Evolutionary conservation across 2,888 invertebrate genomes (phyloP).

Genomic region (Drosophila kambysellisi): DNA sequence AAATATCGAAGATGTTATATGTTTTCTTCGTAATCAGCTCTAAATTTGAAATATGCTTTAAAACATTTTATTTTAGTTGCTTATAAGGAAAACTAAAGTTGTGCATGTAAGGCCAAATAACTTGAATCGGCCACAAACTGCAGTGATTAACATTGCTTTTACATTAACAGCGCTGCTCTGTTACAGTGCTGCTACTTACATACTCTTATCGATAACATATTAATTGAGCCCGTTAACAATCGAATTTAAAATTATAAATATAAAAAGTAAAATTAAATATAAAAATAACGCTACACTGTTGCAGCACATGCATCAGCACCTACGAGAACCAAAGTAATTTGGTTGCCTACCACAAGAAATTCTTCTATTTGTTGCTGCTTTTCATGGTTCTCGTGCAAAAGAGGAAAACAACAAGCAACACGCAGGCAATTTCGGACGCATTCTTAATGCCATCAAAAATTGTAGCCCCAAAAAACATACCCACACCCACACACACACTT

Average conservation of each 20-base stretch:
- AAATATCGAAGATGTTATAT: neutral
- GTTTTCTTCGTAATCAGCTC: neutral
- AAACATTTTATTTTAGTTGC: neutral
- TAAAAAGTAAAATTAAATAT: neutral
- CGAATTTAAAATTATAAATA: conserved; percentile 2
- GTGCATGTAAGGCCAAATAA: neutral
- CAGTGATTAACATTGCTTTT: neutral
- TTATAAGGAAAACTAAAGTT: neutral
- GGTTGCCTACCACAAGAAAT: conserved; percentile 9
- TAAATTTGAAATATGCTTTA: neutral
- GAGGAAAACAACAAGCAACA: neutral
- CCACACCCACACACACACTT: neutral
- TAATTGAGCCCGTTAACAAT: conserved; percentile 11
- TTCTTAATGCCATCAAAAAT: conserved; percentile 40
- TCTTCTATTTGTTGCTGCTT: neutral
- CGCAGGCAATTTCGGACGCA: conserved; percentile 34
- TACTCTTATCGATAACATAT: conserved; percentile 36
- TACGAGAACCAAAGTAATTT: neutral
- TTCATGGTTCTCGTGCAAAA: neutral
- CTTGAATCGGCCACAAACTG: neutral
- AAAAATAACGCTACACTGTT: neutral
- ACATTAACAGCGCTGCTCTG: conserved; percentile 13
- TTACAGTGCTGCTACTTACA: neutral
- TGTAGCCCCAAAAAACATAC: conserved; percentile 5
- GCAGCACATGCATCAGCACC: neutral